Conservation (phyloP, 2,888 invertebrate species). For the Steinernema carpocapsae region DNA sequence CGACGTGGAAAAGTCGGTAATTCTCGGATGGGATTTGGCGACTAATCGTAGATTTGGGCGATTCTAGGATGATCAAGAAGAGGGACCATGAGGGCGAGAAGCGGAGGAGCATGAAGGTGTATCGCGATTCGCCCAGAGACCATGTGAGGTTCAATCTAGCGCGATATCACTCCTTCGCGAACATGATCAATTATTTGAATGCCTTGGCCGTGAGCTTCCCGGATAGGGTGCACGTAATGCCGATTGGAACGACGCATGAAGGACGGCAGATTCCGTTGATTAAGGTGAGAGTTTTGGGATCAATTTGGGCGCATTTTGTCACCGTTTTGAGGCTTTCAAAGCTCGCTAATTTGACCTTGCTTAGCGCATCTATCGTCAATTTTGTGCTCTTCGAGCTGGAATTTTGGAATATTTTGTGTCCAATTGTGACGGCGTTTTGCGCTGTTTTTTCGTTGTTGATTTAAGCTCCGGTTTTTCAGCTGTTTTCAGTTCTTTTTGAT, state of each 20-base stretch:
- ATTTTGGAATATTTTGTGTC: too few relatives aligned
- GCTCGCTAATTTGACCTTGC: too few relatives aligned
- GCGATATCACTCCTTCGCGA: constrained; percentile 66
- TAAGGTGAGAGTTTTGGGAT: constrained; percentile 63
- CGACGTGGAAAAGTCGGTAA: constrained; percentile 60
- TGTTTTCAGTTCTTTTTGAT: too few relatives aligned
- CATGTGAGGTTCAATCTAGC: constrained; percentile 59
- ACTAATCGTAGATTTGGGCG: not conserved
- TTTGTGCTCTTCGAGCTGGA: too few relatives aligned
- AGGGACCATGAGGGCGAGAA: constrained; percentile 45
- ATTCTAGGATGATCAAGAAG: constrained; percentile 61
- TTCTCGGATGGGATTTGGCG: not conserved
- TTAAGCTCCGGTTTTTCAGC: too few relatives aligned
- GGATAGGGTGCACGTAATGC: constrained; percentile 64
- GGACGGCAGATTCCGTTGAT: constrained; percentile 67
- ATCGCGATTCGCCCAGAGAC: constrained; percentile 37
- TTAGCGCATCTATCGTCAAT: too few relatives aligned
- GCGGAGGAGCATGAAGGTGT: constrained; percentile 35
- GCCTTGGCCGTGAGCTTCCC: constrained; percentile 66
- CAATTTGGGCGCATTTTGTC: too few relatives aligned
- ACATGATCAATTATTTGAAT: constrained; percentile 67
- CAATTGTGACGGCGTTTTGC: too few relatives aligned
- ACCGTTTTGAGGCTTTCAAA: not conserved
- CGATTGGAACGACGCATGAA: constrained; percentile 68
- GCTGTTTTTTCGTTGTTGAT: too few relatives aligned